Evolutionary conservation across 2,888 invertebrate species (phyloP).

Genomic region (Synergus itoensis): DNA sequence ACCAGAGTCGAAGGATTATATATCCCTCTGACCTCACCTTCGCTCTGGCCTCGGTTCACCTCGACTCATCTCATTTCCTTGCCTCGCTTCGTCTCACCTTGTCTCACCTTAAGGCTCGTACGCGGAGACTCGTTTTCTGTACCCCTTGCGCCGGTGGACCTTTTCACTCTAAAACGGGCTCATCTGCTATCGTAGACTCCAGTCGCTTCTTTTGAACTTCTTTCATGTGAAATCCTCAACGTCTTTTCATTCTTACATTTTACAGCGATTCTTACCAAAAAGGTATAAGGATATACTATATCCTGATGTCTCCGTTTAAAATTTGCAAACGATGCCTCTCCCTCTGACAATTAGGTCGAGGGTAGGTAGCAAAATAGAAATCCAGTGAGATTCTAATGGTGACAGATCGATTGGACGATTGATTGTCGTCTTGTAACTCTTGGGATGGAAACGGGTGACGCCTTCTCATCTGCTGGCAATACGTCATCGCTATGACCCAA

Average conservation of each 20-base stretch:
- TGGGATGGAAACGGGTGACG: conserved; percentile 49
- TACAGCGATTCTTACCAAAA: too few relatives aligned
- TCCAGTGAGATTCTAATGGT: conserved; percentile 58
- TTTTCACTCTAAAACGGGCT: conserved; percentile 40
- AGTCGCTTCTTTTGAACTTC: neutral
- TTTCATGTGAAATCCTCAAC: neutral
- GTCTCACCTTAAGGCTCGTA: conserved; percentile 42
- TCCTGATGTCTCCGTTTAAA: neutral
- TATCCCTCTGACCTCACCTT: conserved; percentile 62
- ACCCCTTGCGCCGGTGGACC: conserved; percentile 42
- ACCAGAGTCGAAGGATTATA: conserved; percentile 71
- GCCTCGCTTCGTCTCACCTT: conserved; percentile 47
- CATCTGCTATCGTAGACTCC: conserved; percentile 1
- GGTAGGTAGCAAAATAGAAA: conserved; percentile 43
- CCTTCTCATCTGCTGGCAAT: conserved; percentile 55
- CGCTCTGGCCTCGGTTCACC: conserved; percentile 56
- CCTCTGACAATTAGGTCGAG: conserved; percentile 22
- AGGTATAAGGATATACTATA: too few relatives aligned
- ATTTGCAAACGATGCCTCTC: neutral
- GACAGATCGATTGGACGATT: conserved; percentile 68
- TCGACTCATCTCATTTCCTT: conserved; percentile 48
- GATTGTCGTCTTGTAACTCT: conserved; percentile 44
- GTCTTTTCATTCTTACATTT: too few relatives aligned
- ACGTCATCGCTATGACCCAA: conserved; percentile 51
- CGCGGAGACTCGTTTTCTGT: conserved; percentile 42